phyloP scores from a whole-genome alignment of 2,888 invertebrate species.

The Oscheius onirici region DNA sequence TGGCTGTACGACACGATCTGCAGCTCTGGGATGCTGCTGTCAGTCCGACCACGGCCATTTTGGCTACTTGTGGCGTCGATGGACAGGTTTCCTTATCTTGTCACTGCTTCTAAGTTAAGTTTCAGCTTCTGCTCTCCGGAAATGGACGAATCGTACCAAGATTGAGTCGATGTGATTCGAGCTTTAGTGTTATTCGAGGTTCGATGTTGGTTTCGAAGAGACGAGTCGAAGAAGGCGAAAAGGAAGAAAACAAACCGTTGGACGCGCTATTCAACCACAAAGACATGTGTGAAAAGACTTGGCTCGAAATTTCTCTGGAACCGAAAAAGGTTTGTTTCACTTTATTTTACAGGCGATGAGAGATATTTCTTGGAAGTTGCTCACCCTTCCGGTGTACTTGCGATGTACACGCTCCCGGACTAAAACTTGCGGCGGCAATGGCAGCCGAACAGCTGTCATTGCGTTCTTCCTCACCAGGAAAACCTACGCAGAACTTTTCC shows the following conservation, averaged over 20 bases:
- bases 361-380: too few species aligned
- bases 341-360: background rate
- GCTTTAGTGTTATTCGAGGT: constrained; percentile 13
- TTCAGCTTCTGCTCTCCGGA: background rate
- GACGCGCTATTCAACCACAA: constrained; percentile 26
- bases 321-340: constrained; percentile 17
- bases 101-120: background rate
- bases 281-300: constrained; percentile 41
- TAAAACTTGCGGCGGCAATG: background rate
- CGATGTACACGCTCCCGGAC: background rate
- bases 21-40: constrained; percentile 42
- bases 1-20: constrained; percentile 41
- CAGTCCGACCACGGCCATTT: constrained; percentile 34
- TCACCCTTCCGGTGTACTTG: too few species aligned
- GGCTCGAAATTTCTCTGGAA: constrained; percentile 39
- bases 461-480: background rate
- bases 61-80: constrained; percentile 42
- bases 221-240: background rate
- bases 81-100: too few species aligned
- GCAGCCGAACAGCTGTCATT: background rate
- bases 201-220: constrained; percentile 19
- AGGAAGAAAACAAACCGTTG: background rate
- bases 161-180: background rate
- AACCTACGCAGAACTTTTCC: background rate
- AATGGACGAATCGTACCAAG: constrained; percentile 25